Conservation (phyloP, 2,888 invertebrate species). For the Sinohyriopsis cumingii region DNA sequence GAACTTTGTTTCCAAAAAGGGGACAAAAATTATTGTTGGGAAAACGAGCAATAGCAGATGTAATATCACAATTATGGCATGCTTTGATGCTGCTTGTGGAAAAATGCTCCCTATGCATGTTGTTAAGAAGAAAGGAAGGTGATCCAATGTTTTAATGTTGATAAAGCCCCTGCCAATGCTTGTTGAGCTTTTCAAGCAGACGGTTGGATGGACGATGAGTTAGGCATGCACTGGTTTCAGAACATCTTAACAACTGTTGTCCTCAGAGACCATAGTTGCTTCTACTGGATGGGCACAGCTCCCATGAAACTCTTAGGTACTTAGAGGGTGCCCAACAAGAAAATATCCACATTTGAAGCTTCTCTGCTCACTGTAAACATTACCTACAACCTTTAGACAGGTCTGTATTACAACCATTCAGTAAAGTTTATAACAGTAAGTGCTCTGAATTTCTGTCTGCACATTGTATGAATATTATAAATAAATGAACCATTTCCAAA, state of each 20-base stretch:
- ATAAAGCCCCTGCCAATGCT: slow-evolving; percentile 25
- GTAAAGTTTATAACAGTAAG: slow-evolving; percentile 20
- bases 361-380: slow-evolving; percentile 31
- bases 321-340: slow-evolving; percentile 36
- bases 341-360: no score
- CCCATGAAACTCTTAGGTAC: slow-evolving; percentile 39
- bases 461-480: not conserved
- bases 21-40: no score
- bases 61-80: slow-evolving; percentile 1
- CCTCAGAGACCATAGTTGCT: slow-evolving; percentile 44
- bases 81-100: slow-evolving; percentile 13
- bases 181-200: slow-evolving; percentile 36
- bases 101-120: slow-evolving; percentile 19
- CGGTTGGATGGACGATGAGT: slow-evolving; percentile 42
- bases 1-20: no score
- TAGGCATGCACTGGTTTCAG: slow-evolving; percentile 43
- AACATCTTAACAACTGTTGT: slow-evolving; percentile 39
- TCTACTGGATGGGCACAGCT: slow-evolving; percentile 41
- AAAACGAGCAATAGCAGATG: not conserved
- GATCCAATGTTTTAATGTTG: slow-evolving; percentile 30
- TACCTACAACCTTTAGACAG: slow-evolving; percentile 29
- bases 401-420: slow-evolving; percentile 29
- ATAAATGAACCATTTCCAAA: slow-evolving; percentile 21
- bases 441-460: slow-evolving; percentile 24
- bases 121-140: slow-evolving; percentile 36